These are phyloP conservation scores for Glaucomys volans DNA, from an alignment of 2,113 vertebrate genomes.

Conservation along the genomic window DNA sequence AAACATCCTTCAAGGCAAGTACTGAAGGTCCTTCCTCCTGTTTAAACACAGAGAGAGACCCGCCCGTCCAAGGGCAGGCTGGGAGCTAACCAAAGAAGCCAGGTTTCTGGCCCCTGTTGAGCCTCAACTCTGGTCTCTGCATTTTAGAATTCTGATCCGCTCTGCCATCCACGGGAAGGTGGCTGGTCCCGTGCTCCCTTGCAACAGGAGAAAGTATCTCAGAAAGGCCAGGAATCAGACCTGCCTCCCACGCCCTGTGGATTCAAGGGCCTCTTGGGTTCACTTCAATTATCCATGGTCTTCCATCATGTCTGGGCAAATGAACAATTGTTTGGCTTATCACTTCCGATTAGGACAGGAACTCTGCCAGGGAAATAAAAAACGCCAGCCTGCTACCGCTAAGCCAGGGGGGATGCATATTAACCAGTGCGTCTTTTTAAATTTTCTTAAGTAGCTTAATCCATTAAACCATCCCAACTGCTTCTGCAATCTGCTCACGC, in stretches of 20 bases:
- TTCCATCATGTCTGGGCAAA: background rate
- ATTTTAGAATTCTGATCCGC: background rate
- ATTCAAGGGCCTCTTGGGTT: background rate
- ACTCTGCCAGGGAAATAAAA: conserved; percentile 50
- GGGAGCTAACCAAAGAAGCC: background rate
- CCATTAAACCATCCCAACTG: conserved; percentile 35
- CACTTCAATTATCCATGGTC: conserved; percentile 23
- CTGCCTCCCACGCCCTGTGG: background rate
- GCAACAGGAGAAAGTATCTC: background rate
- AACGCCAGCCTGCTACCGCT: background rate
- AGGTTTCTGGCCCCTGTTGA: background rate
- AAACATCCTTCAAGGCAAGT: background rate
- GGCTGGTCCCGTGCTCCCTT: background rate
- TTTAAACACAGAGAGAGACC: background rate
- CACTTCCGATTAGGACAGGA: conserved; percentile 64
- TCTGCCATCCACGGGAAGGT: fast-evolving
- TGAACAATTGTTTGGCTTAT: conserved; percentile 61
- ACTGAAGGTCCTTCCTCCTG: background rate
- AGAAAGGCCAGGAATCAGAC: background rate
- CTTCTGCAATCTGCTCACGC: conserved; percentile 25
- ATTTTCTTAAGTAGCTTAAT: conserved; percentile 77
- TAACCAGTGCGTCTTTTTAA: conserved; percentile 48
- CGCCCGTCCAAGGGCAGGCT: background rate
- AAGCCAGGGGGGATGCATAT: conserved; percentile 12
- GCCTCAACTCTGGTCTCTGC: background rate